Evolutionary conservation across 2,888 invertebrate species (phyloP).

Genomic region (Eristalis pertinax): DNA sequence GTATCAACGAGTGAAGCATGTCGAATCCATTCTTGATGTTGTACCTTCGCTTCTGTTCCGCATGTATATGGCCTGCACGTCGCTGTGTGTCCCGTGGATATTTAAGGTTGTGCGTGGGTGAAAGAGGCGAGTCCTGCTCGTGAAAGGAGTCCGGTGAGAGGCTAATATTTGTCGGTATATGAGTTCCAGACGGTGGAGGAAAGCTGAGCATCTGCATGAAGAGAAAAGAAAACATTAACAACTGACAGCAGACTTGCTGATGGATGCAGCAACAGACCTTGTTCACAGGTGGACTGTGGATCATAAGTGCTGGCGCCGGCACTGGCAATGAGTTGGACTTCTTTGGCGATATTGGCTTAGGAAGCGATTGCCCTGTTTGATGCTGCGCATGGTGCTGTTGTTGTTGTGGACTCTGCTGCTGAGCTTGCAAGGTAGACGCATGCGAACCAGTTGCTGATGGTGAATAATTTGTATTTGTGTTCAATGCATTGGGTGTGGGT

Average conservation of each 20-base stretch:
- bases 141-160: slow-evolving; percentile 80
- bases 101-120: slow-evolving; percentile 82
- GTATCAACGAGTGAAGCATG: slow-evolving; percentile 94
- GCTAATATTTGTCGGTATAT: slow-evolving; percentile 73
- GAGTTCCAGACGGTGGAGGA: slow-evolving; percentile 74
- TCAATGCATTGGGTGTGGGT: slow-evolving; percentile 41
- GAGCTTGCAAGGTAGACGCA: slow-evolving; percentile 28
- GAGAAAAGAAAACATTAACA: background rate
- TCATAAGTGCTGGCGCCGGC: slow-evolving; percentile 74
- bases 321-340: slow-evolving; percentile 79
- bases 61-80: slow-evolving; percentile 94
- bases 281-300: slow-evolving; percentile 78
- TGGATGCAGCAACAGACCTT: slow-evolving; percentile 71
- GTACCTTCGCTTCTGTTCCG: slow-evolving; percentile 96
- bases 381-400: slow-evolving; percentile 71
- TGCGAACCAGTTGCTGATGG: slow-evolving; percentile 70
- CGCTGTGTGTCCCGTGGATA: slow-evolving; percentile 85
- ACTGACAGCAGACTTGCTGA: too few species aligned
- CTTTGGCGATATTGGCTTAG: slow-evolving; percentile 77
- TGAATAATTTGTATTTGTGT: slow-evolving; percentile 29
- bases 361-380: slow-evolving; percentile 40
- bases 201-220: slow-evolving; percentile 76
- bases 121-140: slow-evolving; percentile 83
- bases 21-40: slow-evolving; percentile 99
- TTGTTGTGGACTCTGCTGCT: slow-evolving; percentile 63